A percentile compares a stretch with the other conserved stretches of the same genome.
Conservation (phyloP, 2,888 invertebrate genomes). For the Leptinotarsa tumamoca region DNA sequence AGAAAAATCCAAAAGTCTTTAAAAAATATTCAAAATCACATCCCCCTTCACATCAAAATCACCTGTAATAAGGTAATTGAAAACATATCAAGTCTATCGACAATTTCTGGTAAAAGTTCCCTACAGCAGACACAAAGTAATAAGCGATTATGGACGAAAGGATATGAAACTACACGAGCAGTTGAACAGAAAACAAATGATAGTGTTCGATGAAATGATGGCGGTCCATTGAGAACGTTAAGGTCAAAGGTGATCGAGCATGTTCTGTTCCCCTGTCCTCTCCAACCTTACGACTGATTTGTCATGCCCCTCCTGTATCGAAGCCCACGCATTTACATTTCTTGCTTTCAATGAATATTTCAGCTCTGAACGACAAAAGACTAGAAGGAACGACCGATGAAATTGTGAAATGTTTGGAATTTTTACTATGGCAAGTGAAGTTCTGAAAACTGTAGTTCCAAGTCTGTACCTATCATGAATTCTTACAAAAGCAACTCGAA, state of each 20-base stretch:
- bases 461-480: too few species aligned
- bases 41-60: background rate
- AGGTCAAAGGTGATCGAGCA: slow-evolving; percentile 65
- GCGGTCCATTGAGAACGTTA: slow-evolving; percentile 64
- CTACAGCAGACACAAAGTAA: slow-evolving; percentile 19
- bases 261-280: slow-evolving; percentile 56
- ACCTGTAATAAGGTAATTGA: background rate
- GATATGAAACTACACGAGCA: slow-evolving; percentile 21
- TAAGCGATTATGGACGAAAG: slow-evolving; percentile 20
- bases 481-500: too few species aligned
- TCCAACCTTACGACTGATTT: slow-evolving; percentile 60
- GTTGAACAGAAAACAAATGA: slow-evolving; percentile 58
- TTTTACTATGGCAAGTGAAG: background rate
- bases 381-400: slow-evolving; percentile 1
- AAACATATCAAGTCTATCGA: slow-evolving; percentile 9
- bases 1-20: background rate
- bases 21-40: background rate
- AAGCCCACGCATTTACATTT: slow-evolving; percentile 57
- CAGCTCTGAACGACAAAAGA: slow-evolving; percentile 11
- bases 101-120: slow-evolving; percentile 13
- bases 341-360: slow-evolving; percentile 29
- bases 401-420: slow-evolving; percentile 5
- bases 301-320: slow-evolving; percentile 63
- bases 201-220: slow-evolving; percentile 64
- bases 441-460: background rate